Conservation (phyloP, 2,888 invertebrate genomes). For the Drymonia ruficornis region DNA sequence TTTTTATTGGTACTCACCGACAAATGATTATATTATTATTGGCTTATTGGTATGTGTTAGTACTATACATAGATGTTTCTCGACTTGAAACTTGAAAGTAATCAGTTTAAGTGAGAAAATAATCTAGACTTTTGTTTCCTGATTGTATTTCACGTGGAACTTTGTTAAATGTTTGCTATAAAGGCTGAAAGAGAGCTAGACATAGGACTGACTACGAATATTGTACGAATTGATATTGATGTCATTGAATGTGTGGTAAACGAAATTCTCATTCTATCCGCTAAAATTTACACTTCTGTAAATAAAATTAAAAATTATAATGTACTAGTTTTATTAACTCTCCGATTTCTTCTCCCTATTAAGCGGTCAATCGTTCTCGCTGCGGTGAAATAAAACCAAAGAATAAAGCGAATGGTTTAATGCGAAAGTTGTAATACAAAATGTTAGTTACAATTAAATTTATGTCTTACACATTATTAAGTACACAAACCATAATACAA, state of each 20-base stretch:
- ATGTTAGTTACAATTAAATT: constrained; percentile 51
- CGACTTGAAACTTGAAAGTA: too few relatives aligned
- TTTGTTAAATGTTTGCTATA: constrained; percentile 11
- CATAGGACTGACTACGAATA: constrained; percentile 1
- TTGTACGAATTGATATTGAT: constrained; percentile 30
- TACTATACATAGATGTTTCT: too few relatives aligned
- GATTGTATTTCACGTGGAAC: constrained; percentile 8
- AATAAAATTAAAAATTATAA: constrained; percentile 62
- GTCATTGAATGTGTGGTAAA: constrained; percentile 44
- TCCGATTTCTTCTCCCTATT: constrained; percentile 1
- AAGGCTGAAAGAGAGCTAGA: constrained; percentile 9
- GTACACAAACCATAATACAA: constrained; percentile 38
- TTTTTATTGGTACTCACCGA: too few relatives aligned
- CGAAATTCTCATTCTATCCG: constrained; percentile 52
- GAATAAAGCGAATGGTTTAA: constrained; percentile 44
- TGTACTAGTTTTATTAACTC: constrained; percentile 26
- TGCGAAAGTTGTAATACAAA: constrained; percentile 49
- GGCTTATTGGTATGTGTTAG: too few relatives aligned
- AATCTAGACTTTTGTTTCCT: constrained; percentile 12
- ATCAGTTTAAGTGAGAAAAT: too few relatives aligned
- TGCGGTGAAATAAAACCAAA: constrained; percentile 52
- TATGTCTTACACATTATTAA: constrained; percentile 37
- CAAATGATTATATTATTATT: too few relatives aligned
- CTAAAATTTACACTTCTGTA: constrained; percentile 71
- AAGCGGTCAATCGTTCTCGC: constrained; percentile 9